Conservation (phyloP, 1,140 invertebrate genomes). For the Caenorhabditis brenneri region DNA sequence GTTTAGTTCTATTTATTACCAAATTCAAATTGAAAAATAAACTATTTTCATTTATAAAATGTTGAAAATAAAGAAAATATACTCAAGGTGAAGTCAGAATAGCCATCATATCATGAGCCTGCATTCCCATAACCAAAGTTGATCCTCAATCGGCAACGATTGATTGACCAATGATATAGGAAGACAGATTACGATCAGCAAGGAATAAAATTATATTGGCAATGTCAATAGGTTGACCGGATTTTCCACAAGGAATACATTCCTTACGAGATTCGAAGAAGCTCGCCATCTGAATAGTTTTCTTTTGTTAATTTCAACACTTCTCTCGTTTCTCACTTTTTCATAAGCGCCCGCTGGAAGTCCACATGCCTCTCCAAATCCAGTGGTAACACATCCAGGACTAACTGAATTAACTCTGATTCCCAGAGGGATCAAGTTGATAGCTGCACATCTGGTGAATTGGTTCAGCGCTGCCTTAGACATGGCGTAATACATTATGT, state of each 20-base stretch:
- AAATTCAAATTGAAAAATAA: too few species aligned
- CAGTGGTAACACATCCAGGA: not conserved
- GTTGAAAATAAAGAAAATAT: not conserved
- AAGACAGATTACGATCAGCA: constrained; percentile 16
- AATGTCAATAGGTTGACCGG: not conserved
- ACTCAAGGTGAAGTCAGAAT: not conserved
- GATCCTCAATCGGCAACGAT: constrained; percentile 9
- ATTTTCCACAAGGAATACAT: not conserved
- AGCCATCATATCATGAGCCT: not conserved
- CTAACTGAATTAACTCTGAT: constrained; percentile 79
- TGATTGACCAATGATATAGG: not conserved
- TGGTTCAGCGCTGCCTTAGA: constrained; percentile 89
- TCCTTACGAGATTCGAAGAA: not conserved
- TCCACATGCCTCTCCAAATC: not conserved
- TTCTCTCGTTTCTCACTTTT: not conserved
- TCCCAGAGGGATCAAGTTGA: constrained; percentile 80
- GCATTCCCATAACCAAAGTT: constrained; percentile 8
- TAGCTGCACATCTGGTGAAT: constrained; percentile 80
- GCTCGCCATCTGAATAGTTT: not conserved
- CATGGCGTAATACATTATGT: too few species aligned
- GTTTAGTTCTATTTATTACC: too few species aligned
- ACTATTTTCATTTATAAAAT: too few species aligned
- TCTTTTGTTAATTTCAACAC: not conserved
- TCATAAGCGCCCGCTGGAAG: not conserved
- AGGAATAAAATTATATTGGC: not conserved